Percentiles rank a stretch among this genome's conserved stretches.
phyloP scores from a whole-genome alignment of 2,113 vertebrate genomes.

The Strix uralensis region DNA sequence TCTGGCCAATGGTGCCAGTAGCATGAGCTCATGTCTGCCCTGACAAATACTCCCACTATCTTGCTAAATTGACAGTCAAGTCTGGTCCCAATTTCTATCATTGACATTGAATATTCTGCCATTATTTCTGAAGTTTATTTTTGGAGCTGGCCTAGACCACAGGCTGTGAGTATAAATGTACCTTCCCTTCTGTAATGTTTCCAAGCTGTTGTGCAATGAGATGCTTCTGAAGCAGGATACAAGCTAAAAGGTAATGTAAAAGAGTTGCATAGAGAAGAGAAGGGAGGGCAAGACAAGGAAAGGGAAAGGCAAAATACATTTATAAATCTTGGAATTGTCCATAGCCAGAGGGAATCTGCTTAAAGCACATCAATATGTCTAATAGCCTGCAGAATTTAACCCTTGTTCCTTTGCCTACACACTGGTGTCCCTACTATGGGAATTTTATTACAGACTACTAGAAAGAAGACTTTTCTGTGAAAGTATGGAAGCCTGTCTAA shows the following conservation, averaged over 20 bases:
- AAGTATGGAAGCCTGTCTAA: not conserved
- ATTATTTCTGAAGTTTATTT: not conserved
- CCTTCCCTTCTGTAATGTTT: not conserved
- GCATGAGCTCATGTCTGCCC: not conserved
- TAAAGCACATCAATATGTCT: not conserved
- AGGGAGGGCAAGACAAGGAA: not conserved
- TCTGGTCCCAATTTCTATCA: not conserved
- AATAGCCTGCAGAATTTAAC: not conserved
- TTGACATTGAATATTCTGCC: not conserved
- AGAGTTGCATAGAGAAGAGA: not conserved
- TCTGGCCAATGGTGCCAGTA: not conserved
- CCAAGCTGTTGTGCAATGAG: not conserved
- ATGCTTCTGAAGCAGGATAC: not conserved
- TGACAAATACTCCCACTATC: not conserved
- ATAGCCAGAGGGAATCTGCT: not conserved
- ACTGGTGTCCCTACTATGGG: no score
- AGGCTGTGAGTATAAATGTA: not conserved
- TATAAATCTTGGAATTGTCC: not conserved
- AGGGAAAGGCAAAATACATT: rapidly evolving
- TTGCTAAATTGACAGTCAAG: not conserved
- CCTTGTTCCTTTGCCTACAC: not conserved
- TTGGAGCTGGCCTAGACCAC: not conserved
- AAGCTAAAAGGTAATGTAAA: not conserved
- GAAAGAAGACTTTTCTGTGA: not conserved
- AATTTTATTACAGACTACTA: not conserved